Evolutionary conservation across 2,797 vertebrate genomes (phyloP).

Genomic region (Capromys pilorides): DNA sequence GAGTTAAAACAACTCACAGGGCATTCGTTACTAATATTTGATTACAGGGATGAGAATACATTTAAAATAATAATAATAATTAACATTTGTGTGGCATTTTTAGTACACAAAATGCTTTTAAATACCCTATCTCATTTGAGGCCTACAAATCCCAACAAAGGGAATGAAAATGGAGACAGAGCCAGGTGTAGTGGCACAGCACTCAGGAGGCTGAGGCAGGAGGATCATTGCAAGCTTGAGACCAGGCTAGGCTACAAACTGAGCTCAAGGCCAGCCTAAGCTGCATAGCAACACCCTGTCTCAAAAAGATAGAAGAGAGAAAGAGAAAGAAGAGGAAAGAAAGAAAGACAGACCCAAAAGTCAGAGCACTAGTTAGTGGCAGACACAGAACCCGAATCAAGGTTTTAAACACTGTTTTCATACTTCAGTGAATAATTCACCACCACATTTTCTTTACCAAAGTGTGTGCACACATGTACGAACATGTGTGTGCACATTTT

Average conservation of each 20-base stretch:
- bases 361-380: background rate
- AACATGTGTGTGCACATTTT: background rate
- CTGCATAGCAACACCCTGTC: no score
- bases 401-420: background rate
- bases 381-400: background rate
- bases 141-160: background rate
- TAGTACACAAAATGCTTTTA: slow-evolving; percentile 40
- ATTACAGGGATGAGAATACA: background rate
- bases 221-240: no score
- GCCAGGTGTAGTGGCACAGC: no score
- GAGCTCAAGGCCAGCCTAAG: no score
- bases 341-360: background rate
- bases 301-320: no score
- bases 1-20: background rate
- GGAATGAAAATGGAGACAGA: slow-evolving; percentile 4
- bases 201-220: no score
- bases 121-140: background rate
- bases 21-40: background rate
- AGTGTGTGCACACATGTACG: background rate
- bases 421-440: background rate
- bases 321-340: no score
- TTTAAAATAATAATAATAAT: slow-evolving; percentile 49
- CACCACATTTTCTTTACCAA: background rate
- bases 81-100: slow-evolving; percentile 9
- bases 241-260: no score